phyloP scores from a whole-genome alignment of 2,113 vertebrate genomes.

The Amphilophus citrinellus region DNA sequence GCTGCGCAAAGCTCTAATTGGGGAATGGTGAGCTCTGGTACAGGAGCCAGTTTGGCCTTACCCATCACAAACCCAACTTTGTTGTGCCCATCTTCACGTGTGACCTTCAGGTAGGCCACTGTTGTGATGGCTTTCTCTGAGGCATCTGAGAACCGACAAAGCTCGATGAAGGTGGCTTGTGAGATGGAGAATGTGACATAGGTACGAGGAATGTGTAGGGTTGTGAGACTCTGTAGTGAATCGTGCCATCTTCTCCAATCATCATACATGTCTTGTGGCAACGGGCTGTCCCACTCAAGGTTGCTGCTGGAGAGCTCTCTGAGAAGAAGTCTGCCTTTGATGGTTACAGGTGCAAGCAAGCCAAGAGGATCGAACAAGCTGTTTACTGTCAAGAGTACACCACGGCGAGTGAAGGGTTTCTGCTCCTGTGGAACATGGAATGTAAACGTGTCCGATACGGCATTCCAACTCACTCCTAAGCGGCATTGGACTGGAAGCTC shows the following conservation, averaged over 20 bases:
- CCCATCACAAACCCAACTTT: conserved; percentile 23
- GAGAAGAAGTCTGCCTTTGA: neutral
- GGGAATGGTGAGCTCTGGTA: conserved; percentile 27
- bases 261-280: neutral
- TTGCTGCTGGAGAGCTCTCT: accelerated
- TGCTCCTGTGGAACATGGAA: no score
- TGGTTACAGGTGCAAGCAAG: neutral
- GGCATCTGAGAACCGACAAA: conserved; percentile 41
- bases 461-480: conserved; percentile 19
- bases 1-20: conserved; percentile 20
- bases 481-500: neutral
- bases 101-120: conserved; percentile 43
- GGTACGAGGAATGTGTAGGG: accelerated
- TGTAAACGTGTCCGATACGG: no score
- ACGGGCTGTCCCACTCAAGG: conserved; percentile 31
- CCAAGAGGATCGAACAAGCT: no score
- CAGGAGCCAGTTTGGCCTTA: conserved; percentile 27
- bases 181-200: neutral
- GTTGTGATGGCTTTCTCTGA: conserved; percentile 14
- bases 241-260: conserved; percentile 12
- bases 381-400: no score
- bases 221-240: neutral
- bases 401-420: no score
- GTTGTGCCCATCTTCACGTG: conserved; percentile 15
- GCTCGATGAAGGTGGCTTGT: neutral